Base-by-base conservation (phyloP, 2,797 vertebrate species). In the Centropyge bicolor region DNA sequence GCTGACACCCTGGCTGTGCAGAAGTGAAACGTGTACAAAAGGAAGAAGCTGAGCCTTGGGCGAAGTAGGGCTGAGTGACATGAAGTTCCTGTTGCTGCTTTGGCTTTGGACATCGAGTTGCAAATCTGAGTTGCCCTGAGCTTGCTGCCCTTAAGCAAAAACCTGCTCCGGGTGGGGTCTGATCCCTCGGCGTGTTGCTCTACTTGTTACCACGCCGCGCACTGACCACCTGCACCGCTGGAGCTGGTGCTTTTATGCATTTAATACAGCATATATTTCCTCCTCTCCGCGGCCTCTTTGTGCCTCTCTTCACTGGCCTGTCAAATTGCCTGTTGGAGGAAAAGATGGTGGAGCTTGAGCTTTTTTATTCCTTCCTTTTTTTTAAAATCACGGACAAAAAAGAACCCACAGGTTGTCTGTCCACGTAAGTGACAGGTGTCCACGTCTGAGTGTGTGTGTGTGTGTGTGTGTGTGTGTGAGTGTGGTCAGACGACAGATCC, bases 401-500 rank as follows among this genome's bases (percentile, higher is more conserved):
- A 82, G 51, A 78, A 79, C 83, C 82, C 81, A 88, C 80, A 86
- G 86, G 84, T 90, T 84, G 83, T 85, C 76, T 76, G 83, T 81
- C 83, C 77, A 69, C 62, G 79, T 87, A 89, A 91, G 78, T 89
- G 90, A 90, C 90, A 93, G 89, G 86, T 89, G 86, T 89, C 81
- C 70, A 55, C 49, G 36, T 16, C 45, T 54, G 72, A 48, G 70
- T 19, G 70, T 41, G 57, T 60, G 69, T 62, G 16, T 24, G 57
- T 56, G 69, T 63, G 62, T n/a, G 83, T 75, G 72, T 61, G 79
- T 74, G 68, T 76, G 74, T 64, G 83, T 81, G 81, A 74, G 72
- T 72, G 52, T 52, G 85, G 78, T 89, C 77, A 62, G 70, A 80
- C 82, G 77, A 88, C 85, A 88, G 85, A 89, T 89, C 89, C 90